Base-by-base conservation (phyloP, 2,113 vertebrate species). In the Shinisaurus crocodilurus region DNA sequence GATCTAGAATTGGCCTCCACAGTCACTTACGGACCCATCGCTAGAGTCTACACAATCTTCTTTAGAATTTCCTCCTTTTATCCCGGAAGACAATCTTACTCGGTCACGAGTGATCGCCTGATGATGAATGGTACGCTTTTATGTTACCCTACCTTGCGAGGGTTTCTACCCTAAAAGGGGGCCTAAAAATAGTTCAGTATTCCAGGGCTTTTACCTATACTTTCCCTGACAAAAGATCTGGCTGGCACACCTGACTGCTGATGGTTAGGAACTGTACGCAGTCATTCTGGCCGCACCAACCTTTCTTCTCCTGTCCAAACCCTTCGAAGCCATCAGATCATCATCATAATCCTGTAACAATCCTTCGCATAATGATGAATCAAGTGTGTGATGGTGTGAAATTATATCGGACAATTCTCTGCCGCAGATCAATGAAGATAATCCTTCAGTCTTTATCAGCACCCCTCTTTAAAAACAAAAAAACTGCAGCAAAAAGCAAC, bases 401-500 rank as follows among this genome's bases (percentile, higher is more conserved):
- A 80, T 48, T 67, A 80, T 72, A 29, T 79, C 3, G 12, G 45
- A 45, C 34, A 77, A 69, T n/a, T n/a, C 25, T 48, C 67, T 85
- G 65, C 29, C 70, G 23, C 43, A 54, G 43, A 65, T 57, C 48
- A 60, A 9, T 29, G 9, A 23, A 74, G n/a, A 69, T 81, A 67
- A 72, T 60, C n/a, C 48, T 72, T 72, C 87, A 37, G 9, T 40
- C 15, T 54, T 50, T 88, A 63, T 60, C 76, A 77, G 43, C 29
- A 65, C 40, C 23, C 57, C 29, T 87, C 37, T n/a, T 81, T 79
- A 54, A 54, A 54, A 54, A 54, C 54, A 15, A 37, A 67, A 80
- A 50, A 88, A 69, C 6, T 37, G 6, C 75, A 80, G 92, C 90
- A 91, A 84, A 93, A 89, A 93, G 74, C 82, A 89, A n/a, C 54